phyloP scores from a whole-genome alignment of 1,140 invertebrate species.

The Drosophila littoralis region DNA sequence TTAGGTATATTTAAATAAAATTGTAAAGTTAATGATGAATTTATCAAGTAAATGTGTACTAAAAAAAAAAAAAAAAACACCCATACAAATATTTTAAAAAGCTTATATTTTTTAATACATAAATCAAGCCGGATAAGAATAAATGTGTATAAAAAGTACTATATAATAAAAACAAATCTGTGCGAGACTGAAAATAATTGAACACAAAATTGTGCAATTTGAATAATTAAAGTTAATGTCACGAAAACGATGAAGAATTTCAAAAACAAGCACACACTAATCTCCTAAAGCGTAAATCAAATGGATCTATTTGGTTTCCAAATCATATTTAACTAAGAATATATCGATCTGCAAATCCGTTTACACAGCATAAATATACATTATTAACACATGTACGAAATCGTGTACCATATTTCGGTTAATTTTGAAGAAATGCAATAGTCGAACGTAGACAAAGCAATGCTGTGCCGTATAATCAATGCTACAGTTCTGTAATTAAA shows the following conservation, averaged over 20 bases:
- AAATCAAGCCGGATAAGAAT: slow-evolving; percentile 35
- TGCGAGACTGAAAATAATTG: slow-evolving; percentile 64
- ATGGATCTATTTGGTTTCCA: slow-evolving; percentile 26
- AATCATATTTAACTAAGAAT: slow-evolving; percentile 18
- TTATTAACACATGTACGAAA: slow-evolving; percentile 13
- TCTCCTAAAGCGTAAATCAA: slow-evolving; percentile 61
- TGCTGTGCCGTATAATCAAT: neutral
- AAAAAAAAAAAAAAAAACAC: slow-evolving; percentile 49
- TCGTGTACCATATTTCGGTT: slow-evolving; percentile 7
- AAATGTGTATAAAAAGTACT: slow-evolving; percentile 41
- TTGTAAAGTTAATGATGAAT: slow-evolving; percentile 76
- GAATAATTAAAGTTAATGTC: slow-evolving; percentile 48
- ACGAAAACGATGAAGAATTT: slow-evolving; percentile 31
- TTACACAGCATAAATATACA: slow-evolving; percentile 34
- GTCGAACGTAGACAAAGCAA: neutral
- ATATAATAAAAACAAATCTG: slow-evolving; percentile 55
- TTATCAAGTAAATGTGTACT: slow-evolving; percentile 76
- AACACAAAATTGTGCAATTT: slow-evolving; percentile 50
- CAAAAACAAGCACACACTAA: slow-evolving; percentile 46
- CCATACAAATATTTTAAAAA: slow-evolving; percentile 67
- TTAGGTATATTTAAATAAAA: slow-evolving; percentile 73
- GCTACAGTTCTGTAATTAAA: slow-evolving; percentile 3
- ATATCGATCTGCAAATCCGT: slow-evolving; percentile 29
- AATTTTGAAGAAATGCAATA: neutral
- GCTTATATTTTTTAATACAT: slow-evolving; percentile 68